These are phyloP conservation scores for Acromyrmex echinatior DNA, from an alignment of 1,140 invertebrate species.

Conservation along the genomic window DNA sequence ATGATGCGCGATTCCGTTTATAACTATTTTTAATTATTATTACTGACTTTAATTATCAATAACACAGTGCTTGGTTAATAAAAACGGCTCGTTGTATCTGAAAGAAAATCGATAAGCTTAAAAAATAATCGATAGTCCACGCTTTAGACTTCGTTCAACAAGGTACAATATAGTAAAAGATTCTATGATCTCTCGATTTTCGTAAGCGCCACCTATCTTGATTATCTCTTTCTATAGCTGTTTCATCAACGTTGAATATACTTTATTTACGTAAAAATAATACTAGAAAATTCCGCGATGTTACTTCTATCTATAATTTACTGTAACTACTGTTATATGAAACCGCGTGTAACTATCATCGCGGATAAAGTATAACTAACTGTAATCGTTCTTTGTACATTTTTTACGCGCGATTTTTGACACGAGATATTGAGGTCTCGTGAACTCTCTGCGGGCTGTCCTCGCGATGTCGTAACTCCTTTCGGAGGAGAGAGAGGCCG, in stretches of 20 bases:
- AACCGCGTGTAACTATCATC: background rate
- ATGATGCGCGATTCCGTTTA: background rate
- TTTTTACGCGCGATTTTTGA: constrained; percentile 13
- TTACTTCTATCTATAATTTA: background rate
- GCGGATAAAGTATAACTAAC: background rate
- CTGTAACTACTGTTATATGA: background rate
- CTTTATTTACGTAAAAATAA: constrained; percentile 10
- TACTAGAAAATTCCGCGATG: background rate
- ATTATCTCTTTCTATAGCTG: background rate
- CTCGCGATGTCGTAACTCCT: constrained; percentile 67
- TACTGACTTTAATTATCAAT: background rate
- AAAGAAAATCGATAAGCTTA: background rate
- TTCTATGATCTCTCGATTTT: background rate
- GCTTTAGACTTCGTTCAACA: background rate
- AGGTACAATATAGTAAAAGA: background rate
- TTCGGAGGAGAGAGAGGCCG: constrained; percentile 80
- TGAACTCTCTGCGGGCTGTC: constrained; percentile 55
- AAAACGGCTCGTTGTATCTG: background rate
- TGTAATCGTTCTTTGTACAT: constrained; percentile 21
- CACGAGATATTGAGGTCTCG: constrained; percentile 52
- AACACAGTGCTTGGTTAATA: background rate
- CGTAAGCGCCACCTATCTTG: background rate
- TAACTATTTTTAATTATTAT: background rate
- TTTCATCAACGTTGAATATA: background rate
- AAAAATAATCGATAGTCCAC: background rate